Percentiles rank a stretch among this genome's conserved stretches.
These are phyloP conservation scores for Halcyon malimbica DNA, from an alignment of 2,113 vertebrate species.

Conservation along the genomic window DNA sequence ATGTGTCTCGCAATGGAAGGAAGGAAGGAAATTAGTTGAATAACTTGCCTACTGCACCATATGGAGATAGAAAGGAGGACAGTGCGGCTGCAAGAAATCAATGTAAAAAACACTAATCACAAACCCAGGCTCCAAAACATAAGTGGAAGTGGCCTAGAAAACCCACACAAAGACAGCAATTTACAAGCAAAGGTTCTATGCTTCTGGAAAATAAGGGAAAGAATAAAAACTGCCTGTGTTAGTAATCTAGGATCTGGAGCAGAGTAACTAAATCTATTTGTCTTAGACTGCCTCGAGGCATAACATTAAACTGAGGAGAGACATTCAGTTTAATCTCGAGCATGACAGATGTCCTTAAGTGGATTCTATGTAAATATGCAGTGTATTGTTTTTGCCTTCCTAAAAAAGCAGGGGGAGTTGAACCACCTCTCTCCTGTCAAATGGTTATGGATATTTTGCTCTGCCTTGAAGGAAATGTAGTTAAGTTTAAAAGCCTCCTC, in stretches of 20 bases:
- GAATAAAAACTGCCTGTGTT: conserved; percentile 34
- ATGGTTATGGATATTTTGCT: neutral
- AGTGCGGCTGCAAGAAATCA: neutral
- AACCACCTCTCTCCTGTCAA: conserved; percentile 18
- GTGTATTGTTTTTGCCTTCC: conserved; percentile 32
- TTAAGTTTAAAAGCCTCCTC: conserved; percentile 32
- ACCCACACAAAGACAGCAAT: conserved; percentile 30
- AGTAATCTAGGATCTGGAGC: conserved; percentile 62
- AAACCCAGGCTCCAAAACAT: conserved; percentile 15
- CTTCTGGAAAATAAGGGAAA: conserved; percentile 50
- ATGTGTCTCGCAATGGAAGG: neutral
- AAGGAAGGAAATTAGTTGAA: conserved; percentile 21
- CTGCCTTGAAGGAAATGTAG: conserved; percentile 23
- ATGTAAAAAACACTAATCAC: conserved; percentile 46
- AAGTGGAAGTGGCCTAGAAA: conserved; percentile 40
- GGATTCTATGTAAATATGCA: conserved; percentile 66
- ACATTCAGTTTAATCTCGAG: conserved; percentile 63
- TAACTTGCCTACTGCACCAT: neutral
- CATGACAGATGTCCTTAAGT: conserved; percentile 71
- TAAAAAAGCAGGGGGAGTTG: neutral
- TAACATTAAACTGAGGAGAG: conserved; percentile 63
- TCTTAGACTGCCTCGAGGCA: conserved; percentile 62
- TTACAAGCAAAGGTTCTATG: neutral
- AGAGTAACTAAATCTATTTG: conserved; percentile 52
- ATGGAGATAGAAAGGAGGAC: neutral